Percentiles rank a stretch among this genome's conserved stretches.
Evolutionary conservation across 2,888 invertebrate species (phyloP).

Genomic region (Nephrotoma appendiculata): DNA sequence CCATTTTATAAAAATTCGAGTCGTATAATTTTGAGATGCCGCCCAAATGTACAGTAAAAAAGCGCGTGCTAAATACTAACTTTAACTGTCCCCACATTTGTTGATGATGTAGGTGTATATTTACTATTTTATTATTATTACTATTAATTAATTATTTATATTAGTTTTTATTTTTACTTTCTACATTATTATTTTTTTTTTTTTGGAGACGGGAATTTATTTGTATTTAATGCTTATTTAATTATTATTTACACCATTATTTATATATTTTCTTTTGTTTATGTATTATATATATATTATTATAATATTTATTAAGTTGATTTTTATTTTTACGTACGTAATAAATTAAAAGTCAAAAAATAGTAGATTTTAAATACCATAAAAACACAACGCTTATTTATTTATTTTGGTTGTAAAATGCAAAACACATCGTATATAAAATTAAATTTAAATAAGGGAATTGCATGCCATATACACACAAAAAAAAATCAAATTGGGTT

Average conservation of each 20-base stretch:
- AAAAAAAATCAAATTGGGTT: background rate
- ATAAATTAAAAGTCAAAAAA: background rate
- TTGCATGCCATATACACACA: background rate
- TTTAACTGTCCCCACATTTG: background rate
- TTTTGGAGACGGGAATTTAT: background rate
- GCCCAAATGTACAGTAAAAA: background rate
- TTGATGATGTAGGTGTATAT: background rate
- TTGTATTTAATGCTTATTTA: background rate
- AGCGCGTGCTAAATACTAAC: background rate
- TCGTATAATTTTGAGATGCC: background rate
- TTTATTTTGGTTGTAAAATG: background rate
- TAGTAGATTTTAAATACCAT: background rate
- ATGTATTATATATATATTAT: background rate
- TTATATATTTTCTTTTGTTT: background rate
- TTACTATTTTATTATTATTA: background rate
- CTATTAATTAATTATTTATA: conserved; percentile 1
- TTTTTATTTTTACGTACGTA: conserved; percentile 2
- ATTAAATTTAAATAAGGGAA: background rate
- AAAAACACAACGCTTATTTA: background rate
- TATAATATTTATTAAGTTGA: background rate
- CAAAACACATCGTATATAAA: background rate
- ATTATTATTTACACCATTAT: background rate
- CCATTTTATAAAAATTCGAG: background rate
- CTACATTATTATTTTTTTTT: background rate
- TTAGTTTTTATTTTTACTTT: background rate